These are phyloP conservation scores for Aleiodes testaceus DNA, from an alignment of 2,888 invertebrate genomes.

Conservation along the genomic window DNA sequence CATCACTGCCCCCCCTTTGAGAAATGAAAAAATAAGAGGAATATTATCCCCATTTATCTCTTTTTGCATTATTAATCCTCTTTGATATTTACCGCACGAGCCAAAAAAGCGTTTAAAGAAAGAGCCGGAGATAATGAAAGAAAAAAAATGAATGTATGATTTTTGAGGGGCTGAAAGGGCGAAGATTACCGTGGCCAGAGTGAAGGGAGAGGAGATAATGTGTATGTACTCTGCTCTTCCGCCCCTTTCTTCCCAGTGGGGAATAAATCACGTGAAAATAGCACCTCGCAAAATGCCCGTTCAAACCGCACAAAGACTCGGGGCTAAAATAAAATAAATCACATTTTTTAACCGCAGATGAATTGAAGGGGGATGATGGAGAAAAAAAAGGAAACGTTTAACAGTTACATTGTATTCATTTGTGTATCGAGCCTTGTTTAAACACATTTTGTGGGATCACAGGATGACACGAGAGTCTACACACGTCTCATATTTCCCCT, in stretches of 20 bases:
- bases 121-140: conserved; percentile 3
- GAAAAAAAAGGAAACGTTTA: background rate
- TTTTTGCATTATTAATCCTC: conserved; percentile 21
- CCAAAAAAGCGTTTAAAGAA: conserved; percentile 8
- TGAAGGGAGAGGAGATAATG: conserved; percentile 52
- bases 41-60: conserved; percentile 38
- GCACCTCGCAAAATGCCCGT: conserved; percentile 37
- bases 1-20: conserved; percentile 44
- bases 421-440: conserved; percentile 18
- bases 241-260: conserved; percentile 14
- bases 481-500: conserved; percentile 30
- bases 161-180: conserved; percentile 13
- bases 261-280: conserved; percentile 46
- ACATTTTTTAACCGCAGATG: conserved; percentile 31
- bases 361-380: conserved; percentile 7
- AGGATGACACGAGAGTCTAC: conserved; percentile 17
- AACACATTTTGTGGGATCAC: conserved; percentile 24
- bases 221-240: conserved; percentile 34
- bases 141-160: conserved; percentile 13
- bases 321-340: conserved; percentile 39
- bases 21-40: conserved; percentile 43
- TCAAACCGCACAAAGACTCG: background rate
- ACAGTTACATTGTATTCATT: conserved; percentile 20
- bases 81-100: conserved; percentile 37
- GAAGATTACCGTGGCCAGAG: conserved; percentile 5